phyloP scores from a whole-genome alignment of 2,797 vertebrate genomes.

The Pempheris klunzingeri region DNA sequence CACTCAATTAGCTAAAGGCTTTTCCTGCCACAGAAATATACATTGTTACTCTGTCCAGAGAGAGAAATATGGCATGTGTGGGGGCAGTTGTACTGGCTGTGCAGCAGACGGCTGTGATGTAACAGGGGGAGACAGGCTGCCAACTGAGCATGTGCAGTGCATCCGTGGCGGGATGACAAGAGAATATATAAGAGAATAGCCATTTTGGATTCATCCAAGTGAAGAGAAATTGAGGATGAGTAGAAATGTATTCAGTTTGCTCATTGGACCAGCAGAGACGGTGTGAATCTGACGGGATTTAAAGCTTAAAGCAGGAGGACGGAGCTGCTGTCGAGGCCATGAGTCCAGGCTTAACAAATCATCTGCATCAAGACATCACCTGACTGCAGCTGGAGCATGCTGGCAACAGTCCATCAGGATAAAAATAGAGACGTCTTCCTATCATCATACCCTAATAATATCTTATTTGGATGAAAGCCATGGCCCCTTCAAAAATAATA shows the following conservation, averaged over 20 bases:
- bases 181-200: conserved; percentile 26
- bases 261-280: conserved; percentile 44
- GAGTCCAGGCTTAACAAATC: conserved; percentile 58
- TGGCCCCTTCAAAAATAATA: not conserved
- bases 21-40: not conserved
- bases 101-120: conserved; percentile 63
- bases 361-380: conserved; percentile 60
- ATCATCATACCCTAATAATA: not conserved
- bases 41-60: not conserved
- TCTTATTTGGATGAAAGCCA: not conserved
- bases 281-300: conserved; percentile 67
- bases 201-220: conserved; percentile 64
- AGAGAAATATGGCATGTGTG: conserved; percentile 22
- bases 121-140: conserved; percentile 47
- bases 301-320: conserved; percentile 62
- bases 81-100: conserved; percentile 32
- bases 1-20: conserved; percentile 25
- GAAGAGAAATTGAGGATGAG: conserved; percentile 52
- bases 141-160: conserved; percentile 73
- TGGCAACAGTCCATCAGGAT: conserved; percentile 14
- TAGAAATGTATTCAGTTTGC: conserved; percentile 63
- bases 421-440: not conserved
- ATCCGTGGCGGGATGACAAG: conserved; percentile 51
- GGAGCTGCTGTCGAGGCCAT: conserved; percentile 37
- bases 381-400: conserved; percentile 23